These are phyloP conservation scores for Bombus superbus DNA, from an alignment of 1,140 invertebrate genomes.

Conservation along the genomic window DNA sequence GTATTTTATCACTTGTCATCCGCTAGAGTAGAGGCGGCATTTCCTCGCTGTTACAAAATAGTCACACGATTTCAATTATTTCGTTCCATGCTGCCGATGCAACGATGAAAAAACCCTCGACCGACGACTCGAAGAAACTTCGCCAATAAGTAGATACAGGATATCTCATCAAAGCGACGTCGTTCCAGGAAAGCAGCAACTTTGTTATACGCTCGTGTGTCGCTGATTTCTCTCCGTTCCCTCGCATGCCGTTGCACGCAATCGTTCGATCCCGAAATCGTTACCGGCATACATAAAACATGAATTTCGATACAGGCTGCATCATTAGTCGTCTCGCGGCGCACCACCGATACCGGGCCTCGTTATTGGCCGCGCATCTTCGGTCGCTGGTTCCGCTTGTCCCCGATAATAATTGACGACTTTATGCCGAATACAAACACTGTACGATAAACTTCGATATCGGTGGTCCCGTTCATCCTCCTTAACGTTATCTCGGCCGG, in stretches of 20 bases:
- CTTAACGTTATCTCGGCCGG: constrained; percentile 17
- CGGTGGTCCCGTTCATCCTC: constrained; percentile 45
- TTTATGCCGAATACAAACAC: constrained; percentile 36
- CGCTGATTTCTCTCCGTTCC: too few species aligned
- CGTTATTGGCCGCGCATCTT: constrained; percentile 39
- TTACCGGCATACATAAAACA: constrained; percentile 43
- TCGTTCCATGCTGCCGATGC: too few species aligned
- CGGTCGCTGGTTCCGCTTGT: constrained; percentile 29
- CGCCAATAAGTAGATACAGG: too few species aligned
- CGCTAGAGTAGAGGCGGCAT: rapidly evolving
- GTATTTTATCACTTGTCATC: too few species aligned
- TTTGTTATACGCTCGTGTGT: too few species aligned
- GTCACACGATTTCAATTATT: too few species aligned
- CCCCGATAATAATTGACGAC: constrained; percentile 55
- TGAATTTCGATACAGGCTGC: constrained; percentile 42
- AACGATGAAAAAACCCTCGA: too few species aligned
- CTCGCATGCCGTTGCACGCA: too few species aligned
- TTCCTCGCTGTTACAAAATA: too few species aligned
- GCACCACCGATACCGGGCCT: constrained; percentile 7
- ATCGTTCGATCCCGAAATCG: neutral
- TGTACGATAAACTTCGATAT: constrained; percentile 21
- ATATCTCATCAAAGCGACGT: too few species aligned
- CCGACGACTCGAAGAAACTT: too few species aligned
- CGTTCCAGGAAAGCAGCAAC: too few species aligned
- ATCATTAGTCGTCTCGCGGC: constrained; percentile 33